Evolutionary conservation across 1,140 invertebrate genomes (phyloP).

Genomic region (Colletes latitarsis): DNA sequence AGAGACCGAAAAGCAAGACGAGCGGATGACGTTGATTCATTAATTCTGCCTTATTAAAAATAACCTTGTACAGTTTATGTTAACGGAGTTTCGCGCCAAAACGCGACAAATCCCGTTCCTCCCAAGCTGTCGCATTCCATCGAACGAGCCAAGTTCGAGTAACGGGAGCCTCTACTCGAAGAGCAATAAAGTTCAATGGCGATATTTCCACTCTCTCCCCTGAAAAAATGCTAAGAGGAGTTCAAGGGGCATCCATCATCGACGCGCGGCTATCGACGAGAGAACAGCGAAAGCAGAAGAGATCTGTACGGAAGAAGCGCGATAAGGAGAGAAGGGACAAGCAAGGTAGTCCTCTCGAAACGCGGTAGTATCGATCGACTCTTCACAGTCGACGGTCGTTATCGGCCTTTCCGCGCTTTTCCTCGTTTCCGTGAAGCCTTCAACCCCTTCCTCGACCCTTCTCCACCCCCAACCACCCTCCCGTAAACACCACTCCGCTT

Average conservation of each 20-base stretch:
- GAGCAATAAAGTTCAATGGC: constrained; percentile 46
- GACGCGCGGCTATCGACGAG: constrained; percentile 25
- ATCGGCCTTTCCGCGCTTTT: constrained; percentile 60
- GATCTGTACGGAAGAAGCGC: constrained; percentile 3
- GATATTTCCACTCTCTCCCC: constrained; percentile 40
- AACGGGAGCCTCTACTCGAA: constrained; percentile 13
- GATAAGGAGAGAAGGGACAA: constrained; percentile 33
- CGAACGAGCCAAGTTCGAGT: neutral
- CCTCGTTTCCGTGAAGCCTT: constrained; percentile 45
- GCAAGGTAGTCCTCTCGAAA: constrained; percentile 42
- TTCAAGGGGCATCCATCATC: constrained; percentile 36
- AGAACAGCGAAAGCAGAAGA: neutral
- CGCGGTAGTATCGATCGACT: constrained; percentile 56
- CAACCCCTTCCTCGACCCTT: constrained; percentile 47
- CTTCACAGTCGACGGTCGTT: constrained; percentile 59
- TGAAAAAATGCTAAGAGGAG: constrained; percentile 32
- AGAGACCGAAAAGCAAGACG: too few species aligned
- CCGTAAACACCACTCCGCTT: constrained; percentile 47
- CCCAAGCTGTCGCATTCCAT: too few species aligned
- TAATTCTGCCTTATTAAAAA: too few species aligned
- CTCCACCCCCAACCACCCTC: neutral
- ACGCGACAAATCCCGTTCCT: too few species aligned
- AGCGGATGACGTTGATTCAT: too few species aligned
- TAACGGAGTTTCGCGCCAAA: too few species aligned
- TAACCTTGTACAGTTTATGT: too few species aligned